Evolutionary conservation across 2,888 invertebrate genomes (phyloP).

Genomic region (Aphidoletes aphidimyza): DNA sequence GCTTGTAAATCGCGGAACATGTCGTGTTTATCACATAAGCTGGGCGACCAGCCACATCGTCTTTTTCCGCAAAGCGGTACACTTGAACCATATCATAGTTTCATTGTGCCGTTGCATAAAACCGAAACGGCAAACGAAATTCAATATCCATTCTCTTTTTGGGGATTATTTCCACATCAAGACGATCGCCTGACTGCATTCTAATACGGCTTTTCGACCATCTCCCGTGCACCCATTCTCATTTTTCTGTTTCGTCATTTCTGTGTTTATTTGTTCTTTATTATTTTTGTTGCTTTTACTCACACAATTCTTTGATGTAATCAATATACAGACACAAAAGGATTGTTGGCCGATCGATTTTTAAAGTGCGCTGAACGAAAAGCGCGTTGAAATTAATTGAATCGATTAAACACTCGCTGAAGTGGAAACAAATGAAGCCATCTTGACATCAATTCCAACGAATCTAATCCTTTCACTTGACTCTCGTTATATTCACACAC

Average conservation of each 20-base stretch:
- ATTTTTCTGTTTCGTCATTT: not conserved
- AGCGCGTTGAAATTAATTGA: conserved; percentile 49
- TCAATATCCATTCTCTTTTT: conserved; percentile 27
- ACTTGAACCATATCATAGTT: conserved; percentile 24
- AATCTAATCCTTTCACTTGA: not conserved
- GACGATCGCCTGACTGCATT: conserved; percentile 13
- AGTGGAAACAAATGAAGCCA: conserved; percentile 42
- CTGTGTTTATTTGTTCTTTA: not conserved
- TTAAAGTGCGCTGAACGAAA: conserved; percentile 13
- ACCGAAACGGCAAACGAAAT: not conserved
- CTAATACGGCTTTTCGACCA: conserved; percentile 27
- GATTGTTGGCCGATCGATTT: conserved; percentile 24
- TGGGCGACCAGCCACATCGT: conserved; percentile 43
- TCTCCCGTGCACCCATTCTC: not conserved
- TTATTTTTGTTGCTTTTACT: not conserved
- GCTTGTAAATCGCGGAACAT: conserved; percentile 45
- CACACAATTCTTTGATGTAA: not conserved
- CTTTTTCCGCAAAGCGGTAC: conserved; percentile 37
- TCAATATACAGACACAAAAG: conserved; percentile 33
- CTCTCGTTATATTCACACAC: too few species aligned
- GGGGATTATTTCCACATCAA: conserved; percentile 51
- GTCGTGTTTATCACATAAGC: conserved; percentile 51
- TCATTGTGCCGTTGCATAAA: not conserved
- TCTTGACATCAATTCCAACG: conserved; percentile 9
- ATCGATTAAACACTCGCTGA: conserved; percentile 33